These are phyloP conservation scores for Zoanthus solanderi DNA, from an alignment of 92 coral and sea anemone species.

Conservation along the genomic window DNA sequence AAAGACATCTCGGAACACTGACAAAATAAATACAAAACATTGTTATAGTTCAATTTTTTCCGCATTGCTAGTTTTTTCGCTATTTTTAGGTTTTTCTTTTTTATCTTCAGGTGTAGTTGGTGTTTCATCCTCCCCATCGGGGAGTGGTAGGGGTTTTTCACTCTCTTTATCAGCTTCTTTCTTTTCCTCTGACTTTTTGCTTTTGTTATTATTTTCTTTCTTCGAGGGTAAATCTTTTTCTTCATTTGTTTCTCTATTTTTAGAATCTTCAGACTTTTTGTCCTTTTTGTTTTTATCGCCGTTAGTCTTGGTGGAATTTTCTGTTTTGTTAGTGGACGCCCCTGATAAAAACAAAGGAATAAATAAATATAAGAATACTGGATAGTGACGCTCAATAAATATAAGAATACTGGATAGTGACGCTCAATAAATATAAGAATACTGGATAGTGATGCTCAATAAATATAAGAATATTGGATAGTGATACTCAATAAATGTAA, in stretches of 20 bases:
- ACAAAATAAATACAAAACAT: conserved; percentile 20
- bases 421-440: too few species aligned
- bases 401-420: too few species aligned
- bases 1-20: not conserved
- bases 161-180: conserved; percentile 25
- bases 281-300: conserved; percentile 28
- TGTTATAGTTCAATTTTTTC: conserved; percentile 35
- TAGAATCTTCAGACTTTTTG: conserved; percentile 15
- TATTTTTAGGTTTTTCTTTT: conserved; percentile 16
- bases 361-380: too few species aligned
- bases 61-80: not conserved
- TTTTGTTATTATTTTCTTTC: conserved; percentile 54
- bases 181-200: not conserved
- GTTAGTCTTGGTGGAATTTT: conserved; percentile 34
- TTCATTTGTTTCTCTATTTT: conserved; percentile 41
- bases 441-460: too few species aligned
- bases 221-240: conserved; percentile 47
- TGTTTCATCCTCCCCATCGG: conserved; percentile 41
- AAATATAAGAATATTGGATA: too few species aligned
- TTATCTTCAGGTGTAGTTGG: conserved; percentile 19
- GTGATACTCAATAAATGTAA: too few species aligned
- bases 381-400: too few species aligned
- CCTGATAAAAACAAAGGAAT: not conserved
- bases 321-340: conserved; percentile 42
- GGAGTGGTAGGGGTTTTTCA: conserved; percentile 73